A percentile compares a stretch with the other conserved stretches of the same genome.
These are phyloP conservation scores for Hypomecis atomaria DNA, from an alignment of 2,888 invertebrate species.

Conservation along the genomic window DNA sequence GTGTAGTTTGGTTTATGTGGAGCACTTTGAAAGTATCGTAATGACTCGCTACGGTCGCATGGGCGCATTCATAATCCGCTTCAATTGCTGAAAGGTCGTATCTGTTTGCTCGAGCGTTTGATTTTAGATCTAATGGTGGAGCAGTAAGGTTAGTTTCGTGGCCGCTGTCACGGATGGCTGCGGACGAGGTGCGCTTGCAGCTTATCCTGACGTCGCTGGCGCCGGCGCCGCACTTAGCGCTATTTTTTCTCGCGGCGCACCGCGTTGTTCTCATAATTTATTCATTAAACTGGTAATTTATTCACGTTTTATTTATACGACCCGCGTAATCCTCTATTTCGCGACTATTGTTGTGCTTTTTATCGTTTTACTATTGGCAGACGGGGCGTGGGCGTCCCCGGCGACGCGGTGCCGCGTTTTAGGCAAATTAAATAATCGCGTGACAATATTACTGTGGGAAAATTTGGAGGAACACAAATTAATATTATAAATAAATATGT, in stretches of 20 bases:
- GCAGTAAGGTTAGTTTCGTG: constrained; percentile 53
- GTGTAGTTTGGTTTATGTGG: constrained; percentile 65
- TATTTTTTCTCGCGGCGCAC: constrained; percentile 78
- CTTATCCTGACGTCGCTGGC: constrained; percentile 78
- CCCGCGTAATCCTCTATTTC: constrained; percentile 70
- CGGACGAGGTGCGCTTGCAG: constrained; percentile 64
- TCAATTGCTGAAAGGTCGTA: constrained; percentile 60
- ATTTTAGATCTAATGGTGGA: constrained; percentile 49
- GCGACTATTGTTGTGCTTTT: constrained; percentile 67
- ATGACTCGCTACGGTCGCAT: constrained; percentile 82
- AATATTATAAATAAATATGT: constrained; percentile 12
- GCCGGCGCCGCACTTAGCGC: constrained; percentile 80
- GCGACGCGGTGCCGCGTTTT: constrained; percentile 49
- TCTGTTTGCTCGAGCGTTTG: constrained; percentile 34
- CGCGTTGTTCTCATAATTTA: constrained; percentile 76
- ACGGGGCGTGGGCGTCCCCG: constrained; percentile 52
- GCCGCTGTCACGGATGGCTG: constrained; percentile 49
- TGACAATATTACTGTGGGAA: constrained; percentile 63
- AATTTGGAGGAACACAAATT: constrained; percentile 26
- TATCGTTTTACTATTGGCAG: constrained; percentile 59
- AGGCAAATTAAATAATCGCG: constrained; percentile 62
- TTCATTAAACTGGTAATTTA: constrained; percentile 79
- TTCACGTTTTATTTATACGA: constrained; percentile 66
- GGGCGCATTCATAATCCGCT: constrained; percentile 74
- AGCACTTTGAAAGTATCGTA: constrained; percentile 77